Evolutionary conservation across 1,140 invertebrate species (phyloP).

Genomic region (Drosophila kepulauana): DNA sequence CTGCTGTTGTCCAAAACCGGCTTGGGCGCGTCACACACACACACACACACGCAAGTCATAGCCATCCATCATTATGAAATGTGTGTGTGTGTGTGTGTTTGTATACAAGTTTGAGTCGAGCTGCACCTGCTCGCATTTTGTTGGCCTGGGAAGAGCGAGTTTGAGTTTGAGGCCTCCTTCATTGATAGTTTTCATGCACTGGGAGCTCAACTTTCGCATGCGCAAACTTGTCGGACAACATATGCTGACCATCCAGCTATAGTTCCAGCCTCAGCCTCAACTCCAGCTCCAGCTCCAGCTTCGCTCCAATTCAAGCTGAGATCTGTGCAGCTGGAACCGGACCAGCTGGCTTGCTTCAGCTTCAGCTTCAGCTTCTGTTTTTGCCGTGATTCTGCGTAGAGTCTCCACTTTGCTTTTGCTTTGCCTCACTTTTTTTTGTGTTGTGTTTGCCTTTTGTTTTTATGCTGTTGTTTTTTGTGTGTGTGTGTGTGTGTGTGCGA

Average conservation of each 20-base stretch:
- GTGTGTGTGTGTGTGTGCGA: conserved; percentile 35
- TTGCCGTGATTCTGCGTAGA: conserved; percentile 69
- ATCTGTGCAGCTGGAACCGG: conserved; percentile 45
- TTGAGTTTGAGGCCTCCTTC: conserved; percentile 52
- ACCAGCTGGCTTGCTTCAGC: conserved; percentile 54
- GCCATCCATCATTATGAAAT: conserved; percentile 79
- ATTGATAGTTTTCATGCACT: conserved; percentile 72
- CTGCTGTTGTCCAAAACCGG: conserved; percentile 75
- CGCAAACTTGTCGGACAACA: conserved; percentile 74
- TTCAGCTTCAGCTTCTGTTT: conserved; percentile 73
- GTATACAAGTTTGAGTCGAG: conserved; percentile 28
- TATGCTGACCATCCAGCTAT: conserved; percentile 58
- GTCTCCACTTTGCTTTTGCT: conserved; percentile 5
- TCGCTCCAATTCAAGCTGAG: conserved; percentile 29
- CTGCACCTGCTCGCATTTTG: conserved; percentile 81
- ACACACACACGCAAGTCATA: conserved; percentile 36
- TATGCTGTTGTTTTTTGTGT: conserved; percentile 46
- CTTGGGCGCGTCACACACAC: conserved; percentile 72
- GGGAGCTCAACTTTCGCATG: conserved; percentile 75
- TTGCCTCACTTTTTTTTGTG: conserved; percentile 15
- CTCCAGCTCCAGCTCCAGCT: conserved; percentile 2
- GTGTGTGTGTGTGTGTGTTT: conserved; percentile 21
- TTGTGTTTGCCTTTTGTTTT: conserved; percentile 29
- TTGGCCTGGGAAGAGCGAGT: conserved; percentile 42
- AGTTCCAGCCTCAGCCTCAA: conserved; percentile 41